Evolutionary conservation across 2,888 invertebrate species (phyloP), one percentile per base, ranked within the genome.

Genomic region (Dicyrtoma fusca): DNA sequence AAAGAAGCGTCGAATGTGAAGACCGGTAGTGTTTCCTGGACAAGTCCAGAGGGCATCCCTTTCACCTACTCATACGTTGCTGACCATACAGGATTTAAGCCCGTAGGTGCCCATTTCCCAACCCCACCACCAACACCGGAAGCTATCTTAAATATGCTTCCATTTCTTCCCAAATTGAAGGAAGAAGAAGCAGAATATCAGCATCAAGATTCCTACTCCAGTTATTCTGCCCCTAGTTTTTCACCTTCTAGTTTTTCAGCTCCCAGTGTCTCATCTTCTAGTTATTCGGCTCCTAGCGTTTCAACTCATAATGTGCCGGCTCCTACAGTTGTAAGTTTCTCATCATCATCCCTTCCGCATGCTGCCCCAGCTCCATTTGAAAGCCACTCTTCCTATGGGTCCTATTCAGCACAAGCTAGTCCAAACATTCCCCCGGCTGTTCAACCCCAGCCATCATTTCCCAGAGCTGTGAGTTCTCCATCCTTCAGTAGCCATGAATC

Each of bases 31-130:
- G 26, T 65, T 1, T 26, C 51, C 8, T 65, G 65, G 65, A 65
- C 51, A 4, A 51, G 51, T n/a, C 65, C 65, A 11, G 65, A 65
- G 51, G 65, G 65, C 0, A 25, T 34, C 1, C 47, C 47, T 2
- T 65, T 65, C 34, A 23, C 51, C 26, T 19, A 51, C 11, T n/a
- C 25, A 3, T 65, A 65, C 53, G 51, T 51, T 17, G 49, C 49
- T n/a, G 65, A 65, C 19, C 51, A 65, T 10, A 26, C 26, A 13
- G 65, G 65, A 26, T 65, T 65, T 42, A 51, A 53, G 51, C 65
- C 65, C 1, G 51, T 53, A 13, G 63, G 63, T 5, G 14, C 19
- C 23, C 63, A 63, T 63, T 47, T 63, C 5, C 63, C 63, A 1
- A 63, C 63, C n/a, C 47, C 63, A 2, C 63, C 63, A 21, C 63